Evolutionary conservation across 2,113 vertebrate species (phyloP), one percentile per base, ranked within the genome.

Genomic region (Lepidothrix coronata): DNA sequence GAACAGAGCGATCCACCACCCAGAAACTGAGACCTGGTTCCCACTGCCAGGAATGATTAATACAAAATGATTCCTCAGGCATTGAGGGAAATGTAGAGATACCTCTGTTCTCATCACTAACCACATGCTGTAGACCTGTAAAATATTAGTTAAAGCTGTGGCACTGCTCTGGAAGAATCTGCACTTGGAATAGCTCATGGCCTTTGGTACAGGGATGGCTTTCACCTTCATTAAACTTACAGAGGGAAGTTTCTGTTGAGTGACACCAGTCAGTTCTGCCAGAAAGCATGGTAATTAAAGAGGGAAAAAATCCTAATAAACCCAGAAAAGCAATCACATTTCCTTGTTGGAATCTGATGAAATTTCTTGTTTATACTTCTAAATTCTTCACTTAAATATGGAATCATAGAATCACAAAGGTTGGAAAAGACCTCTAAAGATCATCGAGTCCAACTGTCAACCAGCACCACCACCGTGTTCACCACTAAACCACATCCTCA

Each of bases 381-480:
- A 13, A 44, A 72, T 63, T 65, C 24, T 73, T 48, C 41, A 75
- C 14, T 35, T 67, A 35, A 57, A 41, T 4, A 15, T 7, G 28
- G 48, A 68, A 15, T 9, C 30, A 8, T 0, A 48, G 30, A 61
- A 48, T 10, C 23, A 6, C 7, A 54, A 75, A 61, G 33, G n/a
- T 35, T 27, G 67, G 30, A 46, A 51, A 48, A 62, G 20, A 61
- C 5, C 39, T 82, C 28, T 10, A 8, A 18, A 18, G 70, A 25
- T 21, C 46, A 82, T 21, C 6, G 3, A 43, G 17, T 43, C 31
- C 49, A 43, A 3, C n/a, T 48, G 12, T 20, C 4, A 43, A 4
- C 15, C 76, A 88, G 8, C 35, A 66, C 18, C 1, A 19, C 43
- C 24, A 12, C 51, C 51, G 35, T 0, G 0, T 44, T 39, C 68